phyloP scores from a whole-genome alignment of 2,113 vertebrate genomes.

The Struthidea cinerea region DNA sequence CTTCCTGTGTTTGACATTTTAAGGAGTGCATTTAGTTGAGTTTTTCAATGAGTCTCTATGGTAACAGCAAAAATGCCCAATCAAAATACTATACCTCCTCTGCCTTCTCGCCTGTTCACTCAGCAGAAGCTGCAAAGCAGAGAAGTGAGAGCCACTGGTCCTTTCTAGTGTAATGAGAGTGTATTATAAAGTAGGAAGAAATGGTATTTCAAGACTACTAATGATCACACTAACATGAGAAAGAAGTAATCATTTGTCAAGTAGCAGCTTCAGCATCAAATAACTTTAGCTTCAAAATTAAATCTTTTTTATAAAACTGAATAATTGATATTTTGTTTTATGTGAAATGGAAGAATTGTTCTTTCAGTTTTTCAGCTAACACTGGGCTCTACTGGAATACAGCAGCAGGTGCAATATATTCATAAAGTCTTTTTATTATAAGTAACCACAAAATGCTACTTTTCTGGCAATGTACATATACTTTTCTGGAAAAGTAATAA shows the following conservation, averaged over 20 bases:
- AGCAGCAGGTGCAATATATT: neutral
- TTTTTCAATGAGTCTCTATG: constrained; percentile 27
- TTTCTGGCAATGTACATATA: neutral
- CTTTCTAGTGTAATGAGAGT: neutral
- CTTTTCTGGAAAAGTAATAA: neutral
- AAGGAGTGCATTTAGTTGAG: constrained; percentile 19
- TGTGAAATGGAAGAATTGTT: neutral
- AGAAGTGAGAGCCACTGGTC: neutral
- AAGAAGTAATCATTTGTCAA: neutral
- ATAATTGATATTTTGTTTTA: neutral
- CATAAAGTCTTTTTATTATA: neutral
- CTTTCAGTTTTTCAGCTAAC: neutral
- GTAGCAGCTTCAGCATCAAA: neutral
- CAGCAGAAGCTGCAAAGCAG: neutral
- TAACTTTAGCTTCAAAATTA: neutral
- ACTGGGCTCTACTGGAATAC: neutral
- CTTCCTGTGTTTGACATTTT: constrained; percentile 59
- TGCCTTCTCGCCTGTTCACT: neutral
- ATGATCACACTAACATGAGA: neutral
- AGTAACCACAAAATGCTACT: neutral
- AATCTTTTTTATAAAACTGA: neutral
- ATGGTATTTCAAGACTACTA: neutral
- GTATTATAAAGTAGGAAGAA: neutral
- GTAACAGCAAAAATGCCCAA: constrained; percentile 43
- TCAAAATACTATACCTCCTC: constrained; percentile 22